Percentiles rank a stretch among this genome's conserved stretches.
Evolutionary conservation across 2,888 invertebrate genomes (phyloP).

Genomic region (Hirtodrosophila alboralis): DNA sequence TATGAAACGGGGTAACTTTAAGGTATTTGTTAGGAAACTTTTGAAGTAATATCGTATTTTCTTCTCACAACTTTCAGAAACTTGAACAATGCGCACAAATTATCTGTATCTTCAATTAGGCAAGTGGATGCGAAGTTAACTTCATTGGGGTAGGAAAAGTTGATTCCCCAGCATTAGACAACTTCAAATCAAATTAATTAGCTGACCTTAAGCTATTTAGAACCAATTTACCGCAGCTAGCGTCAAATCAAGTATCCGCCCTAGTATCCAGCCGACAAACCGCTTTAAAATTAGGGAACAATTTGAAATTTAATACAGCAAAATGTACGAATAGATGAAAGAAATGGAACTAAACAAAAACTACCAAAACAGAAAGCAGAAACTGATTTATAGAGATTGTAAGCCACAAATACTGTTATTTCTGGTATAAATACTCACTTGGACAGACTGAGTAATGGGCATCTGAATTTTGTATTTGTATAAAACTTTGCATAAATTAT

Average conservation of each 20-base stretch:
- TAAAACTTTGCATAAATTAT: slow-evolving; percentile 69
- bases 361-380: no score
- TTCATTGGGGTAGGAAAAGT: neutral
- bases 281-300: no score
- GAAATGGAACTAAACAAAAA: neutral
- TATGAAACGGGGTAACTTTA: no score
- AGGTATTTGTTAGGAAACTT: no score
- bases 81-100: slow-evolving; percentile 17
- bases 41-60: no score
- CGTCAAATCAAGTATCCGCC: slow-evolving; percentile 3
- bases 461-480: no score
- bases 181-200: slow-evolving; percentile 44
- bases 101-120: slow-evolving; percentile 17
- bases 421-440: no score
- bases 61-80: slow-evolving; percentile 6
- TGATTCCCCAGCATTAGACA: slow-evolving; percentile 8
- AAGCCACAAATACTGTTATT: neutral
- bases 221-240: slow-evolving; percentile 28
- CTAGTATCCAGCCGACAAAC: no score
- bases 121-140: no score
- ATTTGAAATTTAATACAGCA: no score
- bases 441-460: slow-evolving; percentile 1
- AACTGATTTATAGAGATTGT: neutral
- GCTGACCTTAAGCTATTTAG: slow-evolving; percentile 25
- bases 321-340: no score